These are phyloP conservation scores for Brachylomia viminalis DNA, from an alignment of 2,888 invertebrate genomes.

Conservation along the genomic window DNA sequence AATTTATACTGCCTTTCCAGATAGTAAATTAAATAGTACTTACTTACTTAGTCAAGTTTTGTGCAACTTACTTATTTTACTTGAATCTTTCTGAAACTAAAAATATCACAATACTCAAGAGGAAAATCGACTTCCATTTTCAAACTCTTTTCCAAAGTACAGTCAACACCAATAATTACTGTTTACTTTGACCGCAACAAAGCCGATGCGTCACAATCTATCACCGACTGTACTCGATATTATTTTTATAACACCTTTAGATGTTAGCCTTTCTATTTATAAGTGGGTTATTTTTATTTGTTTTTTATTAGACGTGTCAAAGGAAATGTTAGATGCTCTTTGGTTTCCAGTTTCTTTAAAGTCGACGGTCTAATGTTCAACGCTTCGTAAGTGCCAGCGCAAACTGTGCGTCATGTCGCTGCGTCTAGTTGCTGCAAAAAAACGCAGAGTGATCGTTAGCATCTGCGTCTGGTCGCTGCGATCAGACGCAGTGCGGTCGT, in stretches of 20 bases:
- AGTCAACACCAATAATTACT: slow-evolving; percentile 35
- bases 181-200: slow-evolving; percentile 36
- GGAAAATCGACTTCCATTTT: background rate
- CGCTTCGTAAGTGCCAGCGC: no score
- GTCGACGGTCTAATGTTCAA: no score
- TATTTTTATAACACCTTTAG: slow-evolving; percentile 40
- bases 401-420: no score
- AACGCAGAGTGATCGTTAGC: no score
- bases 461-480: no score
- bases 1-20: no score
- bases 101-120: background rate
- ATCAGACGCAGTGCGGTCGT: no score
- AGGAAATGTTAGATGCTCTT: background rate
- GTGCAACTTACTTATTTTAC: background rate
- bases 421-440: no score
- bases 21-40: background rate
- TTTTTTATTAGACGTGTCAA: slow-evolving; percentile 7
- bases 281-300: slow-evolving; percentile 29
- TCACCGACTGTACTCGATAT: slow-evolving; percentile 49
- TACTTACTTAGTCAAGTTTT: background rate
- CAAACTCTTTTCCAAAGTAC: slow-evolving; percentile 13
- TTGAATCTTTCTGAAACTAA: background rate
- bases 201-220: slow-evolving; percentile 47
- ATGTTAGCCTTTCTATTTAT: slow-evolving; percentile 24
- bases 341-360: no score